Evolutionary conservation across 2,797 vertebrate species (phyloP).

Genomic region (Pipistrellus kuhlii): DNA sequence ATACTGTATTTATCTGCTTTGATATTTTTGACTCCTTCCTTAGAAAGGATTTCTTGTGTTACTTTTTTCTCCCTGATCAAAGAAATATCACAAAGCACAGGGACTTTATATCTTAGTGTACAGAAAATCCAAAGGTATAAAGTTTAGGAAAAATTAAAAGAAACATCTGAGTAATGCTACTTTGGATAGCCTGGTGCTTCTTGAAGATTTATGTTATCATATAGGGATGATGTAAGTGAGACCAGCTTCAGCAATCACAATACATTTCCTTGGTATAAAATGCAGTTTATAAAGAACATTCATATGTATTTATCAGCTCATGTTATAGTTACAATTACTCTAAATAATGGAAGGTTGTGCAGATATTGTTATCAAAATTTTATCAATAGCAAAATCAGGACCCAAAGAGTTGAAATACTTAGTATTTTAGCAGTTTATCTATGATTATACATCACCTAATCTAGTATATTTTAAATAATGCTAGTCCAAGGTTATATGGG

Average conservation of each 20-base stretch:
- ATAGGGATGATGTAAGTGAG: neutral
- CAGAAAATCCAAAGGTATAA: conserved; percentile 44
- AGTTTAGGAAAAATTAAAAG: conserved; percentile 64
- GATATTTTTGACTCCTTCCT: conserved; percentile 57
- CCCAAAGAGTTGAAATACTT: conserved; percentile 18
- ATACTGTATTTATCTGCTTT: conserved; percentile 57
- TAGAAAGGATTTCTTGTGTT: conserved; percentile 69
- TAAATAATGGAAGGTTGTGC: neutral
- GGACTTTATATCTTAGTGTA: conserved; percentile 65
- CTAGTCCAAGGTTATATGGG: neutral
- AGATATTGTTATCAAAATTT: conserved; percentile 17
- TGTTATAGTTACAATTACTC: neutral
- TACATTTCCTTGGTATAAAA: neutral
- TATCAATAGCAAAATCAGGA: neutral
- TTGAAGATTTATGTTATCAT: neutral
- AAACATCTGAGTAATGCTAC: neutral
- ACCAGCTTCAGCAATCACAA: neutral
- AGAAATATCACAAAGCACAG: conserved; percentile 71
- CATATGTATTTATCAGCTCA: neutral
- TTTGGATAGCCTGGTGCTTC: conserved; percentile 24
- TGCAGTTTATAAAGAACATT: conserved; percentile 2
- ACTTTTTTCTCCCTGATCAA: conserved; percentile 74
- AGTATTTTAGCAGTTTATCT: neutral
- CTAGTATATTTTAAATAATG: neutral
- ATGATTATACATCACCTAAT: neutral